Base-by-base conservation (phyloP, 2,113 vertebrate species). In the Opisthocomus hoazin region DNA sequence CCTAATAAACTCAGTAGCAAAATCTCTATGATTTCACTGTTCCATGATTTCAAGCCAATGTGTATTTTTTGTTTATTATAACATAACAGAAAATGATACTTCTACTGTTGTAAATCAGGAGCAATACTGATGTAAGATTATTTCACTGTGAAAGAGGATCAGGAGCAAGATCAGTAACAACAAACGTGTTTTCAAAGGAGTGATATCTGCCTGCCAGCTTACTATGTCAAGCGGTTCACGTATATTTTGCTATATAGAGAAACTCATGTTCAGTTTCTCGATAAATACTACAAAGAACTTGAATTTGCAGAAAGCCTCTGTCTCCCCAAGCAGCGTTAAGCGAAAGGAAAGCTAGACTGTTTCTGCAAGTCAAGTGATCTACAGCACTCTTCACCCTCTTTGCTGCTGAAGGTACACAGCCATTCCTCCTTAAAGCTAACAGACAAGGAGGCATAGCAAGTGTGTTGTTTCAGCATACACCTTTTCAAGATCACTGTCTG, bases 311-410 rank as follows among this genome's bases (percentile, higher is more conserved):
- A 84, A 94, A 96, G 60, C 73, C 24, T 86, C 70, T 94, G 23
- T 46, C 66, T 90, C 65, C 53, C 79, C 57, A 80, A 88, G 65
- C 53, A 84, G 15, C 34, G 14, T 75, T 92, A 91, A 51, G 37
- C 87, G 85, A 94, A 91, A 71, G 68, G 73, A 89, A 96, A 91
- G 53, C 82, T 78, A 69, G 54, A 63, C 94, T 97, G 82, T 94
- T 97, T 94, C 86, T 97, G 41, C 37, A 80, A 64, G 58, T 48
- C 73, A 95, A 84, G 43, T 88, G 95, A 96, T 96, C 93, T 94
- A 65, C 15, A 89, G 53, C 36, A 22, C 83, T 58, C 65, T 70
- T 87, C 46, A 75, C 50, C 6, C 36, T 21, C 61, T 82, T 86
- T 64, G 50, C 60, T 57, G 37, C 41, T 75, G 56, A 77, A 91